phyloP scores from a whole-genome alignment of 2,797 vertebrate genomes.

The Streptopelia turtur region DNA sequence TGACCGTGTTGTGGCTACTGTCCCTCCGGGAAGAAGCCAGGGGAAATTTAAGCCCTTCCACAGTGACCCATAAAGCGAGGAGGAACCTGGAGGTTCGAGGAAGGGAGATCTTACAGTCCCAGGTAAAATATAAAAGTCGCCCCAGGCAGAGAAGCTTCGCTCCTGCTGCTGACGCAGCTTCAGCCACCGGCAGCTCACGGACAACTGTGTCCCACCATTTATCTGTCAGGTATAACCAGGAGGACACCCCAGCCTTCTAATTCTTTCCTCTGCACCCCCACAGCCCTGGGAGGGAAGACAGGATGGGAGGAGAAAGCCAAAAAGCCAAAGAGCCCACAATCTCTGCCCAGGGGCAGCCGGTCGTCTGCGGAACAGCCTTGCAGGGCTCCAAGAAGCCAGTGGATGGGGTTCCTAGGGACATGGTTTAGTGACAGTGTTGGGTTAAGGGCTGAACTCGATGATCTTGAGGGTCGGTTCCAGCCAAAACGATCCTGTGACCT shows the following conservation, averaged over 20 bases:
- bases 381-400: background rate
- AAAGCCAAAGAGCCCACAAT: background rate
- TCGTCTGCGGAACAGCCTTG: background rate
- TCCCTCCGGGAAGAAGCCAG: background rate
- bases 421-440: too few relatives aligned
- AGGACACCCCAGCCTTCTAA: background rate
- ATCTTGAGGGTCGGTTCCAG: too few relatives aligned
- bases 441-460: too few relatives aligned
- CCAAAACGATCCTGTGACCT: too few relatives aligned
- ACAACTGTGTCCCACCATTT: background rate
- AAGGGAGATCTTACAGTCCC: background rate
- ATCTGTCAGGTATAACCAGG: background rate
- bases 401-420: too few relatives aligned
- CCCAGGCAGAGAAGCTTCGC: background rate
- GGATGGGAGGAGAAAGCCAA: background rate
- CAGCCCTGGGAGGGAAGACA: background rate
- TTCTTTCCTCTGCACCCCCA: background rate
- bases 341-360: background rate
- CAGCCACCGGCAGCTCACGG: background rate
- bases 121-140: background rate
- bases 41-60: background rate
- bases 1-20: accelerated
- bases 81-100: background rate
- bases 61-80: background rate
- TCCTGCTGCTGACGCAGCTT: background rate